phyloP scores from a whole-genome alignment of 2,797 vertebrate genomes.

The Benthosema pterotum region DNA sequence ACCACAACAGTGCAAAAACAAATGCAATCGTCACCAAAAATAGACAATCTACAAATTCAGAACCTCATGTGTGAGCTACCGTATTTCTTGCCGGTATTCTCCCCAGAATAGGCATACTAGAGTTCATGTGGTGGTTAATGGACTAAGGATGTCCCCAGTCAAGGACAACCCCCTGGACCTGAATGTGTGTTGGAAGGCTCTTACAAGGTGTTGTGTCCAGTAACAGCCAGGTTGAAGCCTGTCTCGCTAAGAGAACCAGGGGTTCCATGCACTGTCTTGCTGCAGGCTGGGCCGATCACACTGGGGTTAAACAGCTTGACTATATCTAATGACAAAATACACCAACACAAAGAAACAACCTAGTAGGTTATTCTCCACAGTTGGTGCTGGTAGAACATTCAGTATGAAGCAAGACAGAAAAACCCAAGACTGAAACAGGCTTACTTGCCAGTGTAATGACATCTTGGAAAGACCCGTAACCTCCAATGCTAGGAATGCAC shows the following conservation, averaged over 20 bases:
- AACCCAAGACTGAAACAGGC: slow-evolving; percentile 33
- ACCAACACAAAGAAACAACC: neutral
- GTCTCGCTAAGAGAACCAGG: slow-evolving; percentile 76
- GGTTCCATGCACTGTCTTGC: slow-evolving; percentile 74
- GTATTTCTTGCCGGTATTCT: too few relatives aligned
- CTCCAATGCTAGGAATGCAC: slow-evolving; percentile 76
- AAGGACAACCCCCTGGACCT: too few relatives aligned
- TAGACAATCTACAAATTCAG: too few relatives aligned
- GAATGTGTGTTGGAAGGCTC: slow-evolving; percentile 10
- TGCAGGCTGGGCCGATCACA: slow-evolving; percentile 76
- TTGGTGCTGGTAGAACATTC: neutral
- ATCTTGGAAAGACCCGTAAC: slow-evolving; percentile 77
- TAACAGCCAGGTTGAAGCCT: slow-evolving; percentile 83
- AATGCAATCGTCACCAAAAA: too few relatives aligned
- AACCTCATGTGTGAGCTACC: too few relatives aligned
- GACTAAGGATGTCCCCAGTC: too few relatives aligned
- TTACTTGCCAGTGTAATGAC: slow-evolving; percentile 86
- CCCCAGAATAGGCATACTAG: too few relatives aligned
- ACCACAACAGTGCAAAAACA: too few relatives aligned
- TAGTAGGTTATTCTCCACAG: neutral
- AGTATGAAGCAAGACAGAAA: neutral
- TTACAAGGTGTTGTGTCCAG: slow-evolving; percentile 85
- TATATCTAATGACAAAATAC: slow-evolving; percentile 68
- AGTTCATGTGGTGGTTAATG: too few relatives aligned
- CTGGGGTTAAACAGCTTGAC: slow-evolving; percentile 82